Percentiles rank a stretch among this genome's conserved stretches.
Conservation (phyloP, 2,113 vertebrate species). For the Pelobates fuscus region DNA sequence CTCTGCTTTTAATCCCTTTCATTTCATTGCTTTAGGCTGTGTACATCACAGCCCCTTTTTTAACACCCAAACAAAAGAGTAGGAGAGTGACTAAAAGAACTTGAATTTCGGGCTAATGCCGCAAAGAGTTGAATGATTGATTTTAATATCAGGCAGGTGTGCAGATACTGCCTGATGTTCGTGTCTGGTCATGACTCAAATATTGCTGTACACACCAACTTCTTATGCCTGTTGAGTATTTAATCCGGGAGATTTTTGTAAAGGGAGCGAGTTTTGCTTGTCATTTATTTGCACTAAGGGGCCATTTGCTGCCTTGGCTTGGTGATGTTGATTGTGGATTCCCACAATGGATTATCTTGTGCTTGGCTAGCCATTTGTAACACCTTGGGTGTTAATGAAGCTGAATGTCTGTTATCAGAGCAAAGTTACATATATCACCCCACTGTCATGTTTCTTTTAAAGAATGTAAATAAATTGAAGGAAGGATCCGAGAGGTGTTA, state of each 20-base stretch:
- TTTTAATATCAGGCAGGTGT: constrained; percentile 49
- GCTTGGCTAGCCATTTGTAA: constrained; percentile 35
- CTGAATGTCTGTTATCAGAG: constrained; percentile 2
- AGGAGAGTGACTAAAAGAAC: constrained; percentile 43
- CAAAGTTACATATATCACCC: constrained; percentile 30
- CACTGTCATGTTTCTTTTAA: constrained; percentile 15
- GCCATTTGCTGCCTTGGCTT: constrained; percentile 29
- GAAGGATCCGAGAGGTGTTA: background rate
- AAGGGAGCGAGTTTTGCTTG: background rate
- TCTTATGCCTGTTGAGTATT: too few relatives aligned
- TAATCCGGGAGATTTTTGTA: background rate
- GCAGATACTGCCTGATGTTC: constrained; percentile 48
- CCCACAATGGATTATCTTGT: constrained; percentile 15
- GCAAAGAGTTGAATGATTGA: constrained; percentile 29
- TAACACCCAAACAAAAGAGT: constrained; percentile 35
- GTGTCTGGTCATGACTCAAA: constrained; percentile 53
- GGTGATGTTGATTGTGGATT: constrained; percentile 36
- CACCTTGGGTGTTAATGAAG: constrained; percentile 35
- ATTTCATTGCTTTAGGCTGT: constrained; percentile 55
- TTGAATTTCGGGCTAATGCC: constrained; percentile 51
- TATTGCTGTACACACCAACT: too few relatives aligned
- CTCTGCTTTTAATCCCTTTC: constrained; percentile 61
- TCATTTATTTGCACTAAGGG: constrained; percentile 10
- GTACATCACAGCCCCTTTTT: constrained; percentile 32
- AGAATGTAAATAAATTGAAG: constrained; percentile 24